Evolutionary conservation across 1,140 invertebrate species (phyloP).

Genomic region (Lucilia sericata): DNA sequence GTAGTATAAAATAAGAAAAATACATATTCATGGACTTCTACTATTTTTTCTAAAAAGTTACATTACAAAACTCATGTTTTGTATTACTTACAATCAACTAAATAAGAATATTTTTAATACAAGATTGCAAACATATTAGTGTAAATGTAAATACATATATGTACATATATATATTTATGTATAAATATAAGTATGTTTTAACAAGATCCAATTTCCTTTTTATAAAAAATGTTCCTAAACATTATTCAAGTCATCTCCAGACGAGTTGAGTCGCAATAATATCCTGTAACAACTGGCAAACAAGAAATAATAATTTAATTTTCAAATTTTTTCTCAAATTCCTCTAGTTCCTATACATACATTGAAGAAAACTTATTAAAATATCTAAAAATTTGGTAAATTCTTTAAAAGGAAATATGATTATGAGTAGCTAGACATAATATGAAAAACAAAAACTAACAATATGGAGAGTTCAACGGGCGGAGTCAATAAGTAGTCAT

Average conservation of each 20-base stretch:
- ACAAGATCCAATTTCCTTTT: slow-evolving; percentile 14
- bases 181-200: not conserved
- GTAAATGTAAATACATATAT: not conserved
- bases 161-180: not conserved
- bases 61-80: slow-evolving; percentile 8
- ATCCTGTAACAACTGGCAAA: not conserved
- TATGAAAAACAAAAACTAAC: not conserved
- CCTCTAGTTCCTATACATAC: not conserved
- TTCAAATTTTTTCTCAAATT: not conserved
- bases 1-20: not conserved
- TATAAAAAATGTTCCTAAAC: not conserved
- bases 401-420: not conserved
- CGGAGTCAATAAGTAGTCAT: not conserved
- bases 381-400: not conserved
- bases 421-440: not conserved
- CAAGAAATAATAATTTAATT: not conserved
- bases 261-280: not conserved
- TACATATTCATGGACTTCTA: not conserved
- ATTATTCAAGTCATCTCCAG: not conserved
- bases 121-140: too few relatives aligned
- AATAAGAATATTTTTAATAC: too few relatives aligned
- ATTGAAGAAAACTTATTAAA: not conserved
- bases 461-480: not conserved
- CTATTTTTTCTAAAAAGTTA: not conserved
- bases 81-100: too few relatives aligned